A percentile compares a stretch with the other conserved stretches of the same genome.
These are phyloP conservation scores for Mellivora capensis DNA, from an alignment of 2,113 vertebrate species.

Conservation along the genomic window DNA sequence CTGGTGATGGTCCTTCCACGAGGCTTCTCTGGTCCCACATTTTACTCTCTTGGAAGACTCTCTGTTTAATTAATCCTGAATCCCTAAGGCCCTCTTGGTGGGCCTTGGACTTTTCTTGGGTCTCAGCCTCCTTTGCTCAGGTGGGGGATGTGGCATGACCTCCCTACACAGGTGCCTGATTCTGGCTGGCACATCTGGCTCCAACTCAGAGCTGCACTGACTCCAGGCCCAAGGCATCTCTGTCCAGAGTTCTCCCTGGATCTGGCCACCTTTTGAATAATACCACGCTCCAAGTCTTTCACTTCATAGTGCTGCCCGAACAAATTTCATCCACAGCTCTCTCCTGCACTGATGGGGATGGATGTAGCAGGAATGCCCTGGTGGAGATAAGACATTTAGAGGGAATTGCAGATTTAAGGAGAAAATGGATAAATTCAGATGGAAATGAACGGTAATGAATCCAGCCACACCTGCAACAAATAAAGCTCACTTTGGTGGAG, in stretches of 20 bases:
- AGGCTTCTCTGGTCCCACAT: neutral
- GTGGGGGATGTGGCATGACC: neutral
- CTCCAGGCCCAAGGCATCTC: neutral
- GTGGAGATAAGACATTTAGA: neutral
- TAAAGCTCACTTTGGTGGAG: too few species aligned
- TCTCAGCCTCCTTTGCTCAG: neutral
- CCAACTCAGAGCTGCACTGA: too few species aligned
- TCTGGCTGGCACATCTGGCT: neutral
- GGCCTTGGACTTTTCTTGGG: neutral
- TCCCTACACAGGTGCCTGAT: neutral
- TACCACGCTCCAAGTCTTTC: neutral
- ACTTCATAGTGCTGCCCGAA: too few species aligned
- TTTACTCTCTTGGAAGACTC: accelerated
- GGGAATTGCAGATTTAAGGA: neutral
- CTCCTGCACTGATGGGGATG: neutral
- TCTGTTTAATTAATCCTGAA: neutral
- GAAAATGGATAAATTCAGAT: neutral
- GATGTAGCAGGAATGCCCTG: neutral
- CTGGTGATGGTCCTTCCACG: accelerated
- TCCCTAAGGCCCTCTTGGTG: neutral
- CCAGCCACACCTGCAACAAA: too few species aligned
- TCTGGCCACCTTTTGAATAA: neutral
- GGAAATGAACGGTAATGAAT: accelerated
- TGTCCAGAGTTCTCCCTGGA: neutral
- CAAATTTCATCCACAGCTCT: neutral